Base-by-base conservation (phyloP, 2,797 vertebrate species). In the Octomys mimax region DNA sequence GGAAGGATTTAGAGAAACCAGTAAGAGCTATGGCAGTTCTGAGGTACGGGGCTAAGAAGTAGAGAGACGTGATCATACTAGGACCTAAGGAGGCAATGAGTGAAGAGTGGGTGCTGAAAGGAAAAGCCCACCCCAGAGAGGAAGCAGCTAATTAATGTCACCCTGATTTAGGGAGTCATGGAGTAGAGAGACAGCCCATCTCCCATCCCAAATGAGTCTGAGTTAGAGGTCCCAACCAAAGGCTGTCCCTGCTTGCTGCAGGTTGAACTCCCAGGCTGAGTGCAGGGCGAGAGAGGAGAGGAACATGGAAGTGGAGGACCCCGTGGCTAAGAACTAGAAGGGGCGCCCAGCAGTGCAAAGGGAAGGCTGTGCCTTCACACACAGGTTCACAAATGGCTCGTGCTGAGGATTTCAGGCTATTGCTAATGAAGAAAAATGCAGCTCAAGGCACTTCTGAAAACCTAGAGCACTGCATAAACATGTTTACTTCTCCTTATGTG, bases 401-500 rank as follows among this genome's bases (percentile, higher is more conserved):
- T 42, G 85, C 42, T 59, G 77, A 96, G 57, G 68, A 64, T 77
- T 82, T 93, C 21, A 62, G 81, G 80, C 28, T 91, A 89, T 64
- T 21, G 52, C 18, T 92, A 94, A 89, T 83, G 79, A 95, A 78
- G 62, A 89, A 93, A 90, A 91, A 91, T 71, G 57, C 9, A 33
- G 19, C 77, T 81, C 54, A 70, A 71, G n/a, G n/a, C 59, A 79
- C 87, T 91, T 96, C 62, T 86, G 64, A 94, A 96, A 91, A 75
- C 42, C 24, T 68, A 82, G 87, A 91, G 46, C 64, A 19, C 52
- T 89, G 80, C 61, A 42, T 84, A 93, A 87, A 83, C 87, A 85
- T 77, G 42, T 85, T 97, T 92, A 71, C 88, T 95, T 95, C 79
- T 97, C 79, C 71, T 95, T 68, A 46, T 62, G 77, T 90, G 62